Conservation (phyloP, 2,888 invertebrate genomes). For the Idaea biselata region DNA sequence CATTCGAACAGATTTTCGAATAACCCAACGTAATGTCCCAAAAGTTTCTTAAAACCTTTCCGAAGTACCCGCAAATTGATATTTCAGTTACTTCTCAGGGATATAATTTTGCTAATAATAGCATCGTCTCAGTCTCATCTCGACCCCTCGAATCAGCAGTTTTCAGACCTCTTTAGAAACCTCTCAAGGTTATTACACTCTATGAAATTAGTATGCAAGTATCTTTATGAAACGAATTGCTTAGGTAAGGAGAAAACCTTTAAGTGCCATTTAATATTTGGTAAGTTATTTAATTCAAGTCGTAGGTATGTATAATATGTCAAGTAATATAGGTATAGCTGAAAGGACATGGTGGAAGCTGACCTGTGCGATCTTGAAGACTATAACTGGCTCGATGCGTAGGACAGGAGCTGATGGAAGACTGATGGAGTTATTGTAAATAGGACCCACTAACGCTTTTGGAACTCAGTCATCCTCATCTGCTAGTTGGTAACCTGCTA, state of each 20-base stretch:
- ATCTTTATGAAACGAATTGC: background rate
- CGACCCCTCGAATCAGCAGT: slow-evolving; percentile 1
- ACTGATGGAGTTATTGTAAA: too few species aligned
- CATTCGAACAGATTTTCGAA: background rate
- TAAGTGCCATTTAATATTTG: background rate
- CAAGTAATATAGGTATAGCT: too few species aligned
- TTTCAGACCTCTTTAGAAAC: background rate
- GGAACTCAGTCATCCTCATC: too few species aligned
- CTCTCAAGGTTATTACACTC: background rate
- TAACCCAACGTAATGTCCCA: background rate
- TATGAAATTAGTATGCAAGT: background rate
- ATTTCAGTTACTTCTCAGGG: slow-evolving; percentile 1
- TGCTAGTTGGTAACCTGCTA: too few species aligned
- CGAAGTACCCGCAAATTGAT: background rate
- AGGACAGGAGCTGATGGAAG: too few species aligned
- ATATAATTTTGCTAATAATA: slow-evolving; percentile 15
- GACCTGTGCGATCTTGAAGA: too few species aligned
- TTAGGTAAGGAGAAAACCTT: background rate
- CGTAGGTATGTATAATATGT: background rate
- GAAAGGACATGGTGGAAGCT: too few species aligned
- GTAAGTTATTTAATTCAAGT: background rate
- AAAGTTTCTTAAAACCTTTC: background rate
- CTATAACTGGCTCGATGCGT: too few species aligned
- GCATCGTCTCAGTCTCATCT: background rate
- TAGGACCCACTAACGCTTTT: too few species aligned